These are phyloP conservation scores for Symphodus melops DNA, from an alignment of 2,113 vertebrate species.

Conservation along the genomic window DNA sequence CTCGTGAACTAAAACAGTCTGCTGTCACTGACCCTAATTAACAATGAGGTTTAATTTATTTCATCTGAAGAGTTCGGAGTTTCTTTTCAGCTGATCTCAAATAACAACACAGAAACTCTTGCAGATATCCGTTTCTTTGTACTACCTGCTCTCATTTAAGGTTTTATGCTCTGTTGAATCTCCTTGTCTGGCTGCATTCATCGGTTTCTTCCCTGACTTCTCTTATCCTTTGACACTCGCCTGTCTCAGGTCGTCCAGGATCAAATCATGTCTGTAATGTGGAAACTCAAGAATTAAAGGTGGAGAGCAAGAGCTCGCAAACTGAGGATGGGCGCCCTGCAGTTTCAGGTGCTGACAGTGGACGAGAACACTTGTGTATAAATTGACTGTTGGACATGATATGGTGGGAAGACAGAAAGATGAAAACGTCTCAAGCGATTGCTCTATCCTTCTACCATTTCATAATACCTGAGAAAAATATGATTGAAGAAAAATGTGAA, in stretches of 20 bases:
- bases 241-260: background rate
- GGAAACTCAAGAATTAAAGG: background rate
- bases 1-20: background rate
- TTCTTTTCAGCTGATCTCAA: too few species aligned
- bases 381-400: constrained; percentile 22
- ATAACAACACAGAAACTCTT: background rate
- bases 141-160: background rate
- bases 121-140: background rate
- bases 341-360: background rate
- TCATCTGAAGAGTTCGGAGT: background rate
- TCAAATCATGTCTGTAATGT: constrained; percentile 9
- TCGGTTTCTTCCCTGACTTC: background rate
- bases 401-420: constrained; percentile 22
- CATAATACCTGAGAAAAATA: background rate
- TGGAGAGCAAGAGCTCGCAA: background rate
- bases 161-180: background rate
- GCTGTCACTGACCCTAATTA: constrained; percentile 3
- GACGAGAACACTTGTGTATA: constrained; percentile 21
- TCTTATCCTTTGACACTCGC: background rate
- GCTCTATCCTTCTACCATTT: constrained; percentile 32
- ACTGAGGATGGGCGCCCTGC: constrained; percentile 1
- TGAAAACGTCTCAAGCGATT: constrained; percentile 24
- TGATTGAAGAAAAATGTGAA: background rate
- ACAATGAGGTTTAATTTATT: background rate
- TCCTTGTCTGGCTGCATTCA: background rate